These are phyloP conservation scores for Rhabditoides inermis DNA, from an alignment of 2,888 invertebrate species.

Conservation along the genomic window DNA sequence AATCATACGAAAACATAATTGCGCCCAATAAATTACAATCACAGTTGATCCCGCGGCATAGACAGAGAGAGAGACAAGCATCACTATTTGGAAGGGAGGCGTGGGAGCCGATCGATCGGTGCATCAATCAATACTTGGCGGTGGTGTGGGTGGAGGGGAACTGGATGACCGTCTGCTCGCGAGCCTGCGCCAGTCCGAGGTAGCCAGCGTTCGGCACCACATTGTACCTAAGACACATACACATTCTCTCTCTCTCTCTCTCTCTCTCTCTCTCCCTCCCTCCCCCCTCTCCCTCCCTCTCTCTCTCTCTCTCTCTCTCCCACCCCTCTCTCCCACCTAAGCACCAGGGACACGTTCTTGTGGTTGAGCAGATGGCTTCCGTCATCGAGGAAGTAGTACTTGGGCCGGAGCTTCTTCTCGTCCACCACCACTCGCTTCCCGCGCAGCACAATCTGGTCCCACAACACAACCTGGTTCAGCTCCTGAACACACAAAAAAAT, in stretches of 20 bases:
- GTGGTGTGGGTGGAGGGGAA: constrained; percentile 82
- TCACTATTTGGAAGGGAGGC: too few species aligned
- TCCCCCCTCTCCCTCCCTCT: constrained; percentile 59
- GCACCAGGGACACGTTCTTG: constrained; percentile 82
- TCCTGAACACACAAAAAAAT: constrained; percentile 54
- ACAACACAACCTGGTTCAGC: constrained; percentile 72
- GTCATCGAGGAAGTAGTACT: constrained; percentile 99
- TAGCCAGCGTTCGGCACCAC: constrained; percentile 96
- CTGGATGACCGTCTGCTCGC: constrained; percentile 75
- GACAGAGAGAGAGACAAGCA: too few species aligned
- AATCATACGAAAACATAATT: too few species aligned
- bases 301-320: not conserved
- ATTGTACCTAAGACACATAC: constrained; percentile 58
- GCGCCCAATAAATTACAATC: too few species aligned
- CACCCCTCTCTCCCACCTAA: constrained; percentile 68
- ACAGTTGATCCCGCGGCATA: too few species aligned
- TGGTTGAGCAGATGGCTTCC: constrained; percentile 91
- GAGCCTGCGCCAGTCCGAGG: constrained; percentile 72
- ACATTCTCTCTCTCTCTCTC: not conserved
- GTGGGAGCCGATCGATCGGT: too few species aligned
- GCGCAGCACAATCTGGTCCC: constrained; percentile 93
- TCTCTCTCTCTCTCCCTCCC: constrained; percentile 9
- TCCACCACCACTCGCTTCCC: constrained; percentile 87
- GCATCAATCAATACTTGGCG: constrained; percentile 10
- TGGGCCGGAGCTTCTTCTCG: constrained; percentile 86